Percentiles rank a stretch among this genome's conserved stretches.
Evolutionary conservation across 1,140 invertebrate genomes (phyloP).

Genomic region (Drosophila virilis): DNA sequence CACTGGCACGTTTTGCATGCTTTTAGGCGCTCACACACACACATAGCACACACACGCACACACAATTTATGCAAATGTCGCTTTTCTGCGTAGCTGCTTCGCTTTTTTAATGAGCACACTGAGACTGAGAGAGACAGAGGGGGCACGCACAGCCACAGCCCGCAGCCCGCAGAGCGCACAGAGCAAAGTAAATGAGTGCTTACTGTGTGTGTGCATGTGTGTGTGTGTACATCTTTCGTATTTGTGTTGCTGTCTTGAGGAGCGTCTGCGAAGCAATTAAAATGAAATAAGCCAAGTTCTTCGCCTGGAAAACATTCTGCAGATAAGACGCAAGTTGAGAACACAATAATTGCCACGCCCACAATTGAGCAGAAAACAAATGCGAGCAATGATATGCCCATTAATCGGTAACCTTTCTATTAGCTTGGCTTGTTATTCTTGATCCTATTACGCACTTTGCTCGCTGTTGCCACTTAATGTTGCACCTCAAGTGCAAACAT

Average conservation of each 20-base stretch:
- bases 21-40: conserved; percentile 52
- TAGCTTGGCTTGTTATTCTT: conserved; percentile 57
- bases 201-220: conserved; percentile 9
- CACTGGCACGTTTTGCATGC: conserved; percentile 72
- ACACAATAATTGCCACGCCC: conserved; percentile 3
- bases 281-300: conserved; percentile 65
- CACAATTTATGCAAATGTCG: conserved; percentile 71
- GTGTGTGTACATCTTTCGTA: conserved; percentile 3
- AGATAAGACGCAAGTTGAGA: conserved; percentile 21
- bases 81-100: conserved; percentile 75
- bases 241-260: conserved; percentile 34
- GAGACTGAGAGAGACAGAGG: conserved; percentile 12
- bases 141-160: conserved; percentile 15
- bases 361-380: background rate
- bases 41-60: conserved; percentile 5
- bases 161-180: conserved; percentile 9
- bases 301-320: conserved; percentile 49
- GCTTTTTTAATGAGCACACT: conserved; percentile 76
- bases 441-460: conserved; percentile 60
- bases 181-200: conserved; percentile 44
- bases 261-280: conserved; percentile 71
- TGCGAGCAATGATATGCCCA: conserved; percentile 52
- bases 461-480: conserved; percentile 21
- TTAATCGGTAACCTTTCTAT: conserved; percentile 51
- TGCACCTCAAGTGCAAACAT: conserved; percentile 52